Evolutionary conservation across 2,113 vertebrate species (phyloP).

Genomic region (Arizona elegans): DNA sequence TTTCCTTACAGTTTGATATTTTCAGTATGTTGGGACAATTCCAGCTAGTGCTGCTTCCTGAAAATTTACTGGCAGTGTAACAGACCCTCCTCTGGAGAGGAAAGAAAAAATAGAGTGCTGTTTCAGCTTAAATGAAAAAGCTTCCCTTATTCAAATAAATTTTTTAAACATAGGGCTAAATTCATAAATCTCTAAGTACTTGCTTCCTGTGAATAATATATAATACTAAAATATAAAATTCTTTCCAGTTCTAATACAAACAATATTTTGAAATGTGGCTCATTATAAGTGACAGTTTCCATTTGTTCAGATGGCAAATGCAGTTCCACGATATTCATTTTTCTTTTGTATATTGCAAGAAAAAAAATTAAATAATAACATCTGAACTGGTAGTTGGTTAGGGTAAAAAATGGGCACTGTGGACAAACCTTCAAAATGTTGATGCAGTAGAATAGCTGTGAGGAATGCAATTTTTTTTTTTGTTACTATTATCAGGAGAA

Average conservation of each 20-base stretch:
- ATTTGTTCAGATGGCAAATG: background rate
- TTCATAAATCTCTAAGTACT: conserved; percentile 56
- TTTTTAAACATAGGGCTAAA: conserved; percentile 49
- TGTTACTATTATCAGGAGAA: no score
- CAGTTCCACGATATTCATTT: background rate
- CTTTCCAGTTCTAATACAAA: background rate
- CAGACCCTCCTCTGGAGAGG: conserved; percentile 27
- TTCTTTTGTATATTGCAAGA: background rate
- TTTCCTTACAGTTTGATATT: background rate
- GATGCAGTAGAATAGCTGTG: background rate
- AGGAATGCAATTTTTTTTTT: background rate
- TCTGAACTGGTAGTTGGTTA: background rate
- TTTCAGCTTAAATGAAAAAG: conserved; percentile 1
- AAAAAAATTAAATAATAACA: background rate
- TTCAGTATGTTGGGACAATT: background rate
- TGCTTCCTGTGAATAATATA: background rate
- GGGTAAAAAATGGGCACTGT: background rate
- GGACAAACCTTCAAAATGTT: background rate
- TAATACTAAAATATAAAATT: conserved; percentile 28
- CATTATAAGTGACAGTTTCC: background rate
- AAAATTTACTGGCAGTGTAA: conserved; percentile 19
- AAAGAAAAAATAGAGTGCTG: conserved; percentile 25
- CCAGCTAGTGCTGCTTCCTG: background rate
- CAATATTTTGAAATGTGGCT: background rate
- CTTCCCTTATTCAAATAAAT: conserved; percentile 45